Evolutionary conservation across 2,113 vertebrate species (phyloP).

Genomic region (crab-eating macaque (Macaca fascicularis)): DNA sequence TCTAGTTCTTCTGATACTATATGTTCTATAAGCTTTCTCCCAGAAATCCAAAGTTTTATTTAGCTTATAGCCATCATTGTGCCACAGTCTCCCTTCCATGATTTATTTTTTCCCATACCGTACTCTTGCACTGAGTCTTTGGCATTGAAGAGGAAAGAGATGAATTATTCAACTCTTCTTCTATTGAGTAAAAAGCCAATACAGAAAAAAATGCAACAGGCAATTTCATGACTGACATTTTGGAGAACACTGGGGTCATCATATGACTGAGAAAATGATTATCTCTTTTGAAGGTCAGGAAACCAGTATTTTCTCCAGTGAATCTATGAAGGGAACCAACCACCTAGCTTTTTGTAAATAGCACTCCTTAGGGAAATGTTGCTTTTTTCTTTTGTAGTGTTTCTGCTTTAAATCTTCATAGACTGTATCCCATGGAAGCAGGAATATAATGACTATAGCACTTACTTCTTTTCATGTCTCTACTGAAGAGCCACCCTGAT

Average conservation of each 20-base stretch:
- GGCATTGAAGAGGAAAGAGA: background rate
- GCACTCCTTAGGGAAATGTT: background rate
- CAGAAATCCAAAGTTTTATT: background rate
- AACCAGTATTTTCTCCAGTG: constrained; percentile 17
- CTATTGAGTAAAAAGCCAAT: background rate
- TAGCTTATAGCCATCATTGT: background rate
- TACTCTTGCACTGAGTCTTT: background rate
- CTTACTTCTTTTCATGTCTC: background rate
- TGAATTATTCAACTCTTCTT: constrained; percentile 45
- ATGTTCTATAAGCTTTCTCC: background rate
- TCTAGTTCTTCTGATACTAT: background rate
- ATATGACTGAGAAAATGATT: constrained; percentile 53
- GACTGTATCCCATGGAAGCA: background rate
- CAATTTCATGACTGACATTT: constrained; percentile 70
- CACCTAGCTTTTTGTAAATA: constrained; percentile 35
- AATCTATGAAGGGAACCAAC: constrained; percentile 31
- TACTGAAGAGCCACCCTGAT: background rate
- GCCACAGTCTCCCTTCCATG: background rate
- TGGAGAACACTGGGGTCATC: constrained; percentile 46
- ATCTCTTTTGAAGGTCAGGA: constrained; percentile 69
- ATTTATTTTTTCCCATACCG: background rate
- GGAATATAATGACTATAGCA: background rate
- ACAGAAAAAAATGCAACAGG: background rate
- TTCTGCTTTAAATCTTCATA: background rate
- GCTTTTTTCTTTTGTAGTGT: background rate